A percentile compares a stretch with the other conserved stretches of the same genome.
phyloP scores from a whole-genome alignment of 2,113 vertebrate genomes.

The Poecile atricapillus region DNA sequence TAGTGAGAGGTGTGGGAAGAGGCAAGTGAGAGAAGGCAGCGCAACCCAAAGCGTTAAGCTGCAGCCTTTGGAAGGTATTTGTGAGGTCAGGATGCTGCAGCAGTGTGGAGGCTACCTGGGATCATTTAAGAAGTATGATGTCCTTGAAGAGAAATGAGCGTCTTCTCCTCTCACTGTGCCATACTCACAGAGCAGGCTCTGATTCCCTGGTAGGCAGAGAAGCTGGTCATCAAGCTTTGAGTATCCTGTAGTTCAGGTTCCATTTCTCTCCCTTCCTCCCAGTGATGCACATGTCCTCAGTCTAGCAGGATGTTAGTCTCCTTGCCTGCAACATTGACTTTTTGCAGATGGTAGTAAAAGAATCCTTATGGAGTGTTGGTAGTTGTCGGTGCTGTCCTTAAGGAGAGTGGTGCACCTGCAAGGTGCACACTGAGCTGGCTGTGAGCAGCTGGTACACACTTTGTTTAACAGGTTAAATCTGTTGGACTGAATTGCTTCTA shows the following conservation, averaged over 20 bases:
- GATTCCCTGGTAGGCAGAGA: background rate
- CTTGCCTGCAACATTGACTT: accelerated
- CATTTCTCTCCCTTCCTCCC: background rate
- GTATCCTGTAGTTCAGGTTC: background rate
- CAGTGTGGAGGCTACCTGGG: background rate
- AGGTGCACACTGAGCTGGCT: accelerated
- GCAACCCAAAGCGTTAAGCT: accelerated
- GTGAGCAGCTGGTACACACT: accelerated
- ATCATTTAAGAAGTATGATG: background rate
- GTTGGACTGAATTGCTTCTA: background rate
- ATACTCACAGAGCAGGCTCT: background rate
- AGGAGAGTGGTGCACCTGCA: background rate
- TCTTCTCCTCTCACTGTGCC: background rate
- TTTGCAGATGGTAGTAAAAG: background rate
- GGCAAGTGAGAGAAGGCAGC: background rate
- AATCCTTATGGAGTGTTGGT: accelerated
- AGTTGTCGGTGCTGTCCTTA: background rate
- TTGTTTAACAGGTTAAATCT: background rate
- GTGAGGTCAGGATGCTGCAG: background rate
- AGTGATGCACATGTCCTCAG: background rate
- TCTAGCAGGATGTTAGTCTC: background rate
- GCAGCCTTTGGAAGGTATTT: background rate
- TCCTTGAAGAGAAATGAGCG: background rate
- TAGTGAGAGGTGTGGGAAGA: background rate
- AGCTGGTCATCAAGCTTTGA: accelerated